A percentile compares a stretch with the other conserved stretches of the same genome.
Conservation (phyloP, 37 sponge, comb jelly and placozoan species). For the Beroe forskalii region DNA sequence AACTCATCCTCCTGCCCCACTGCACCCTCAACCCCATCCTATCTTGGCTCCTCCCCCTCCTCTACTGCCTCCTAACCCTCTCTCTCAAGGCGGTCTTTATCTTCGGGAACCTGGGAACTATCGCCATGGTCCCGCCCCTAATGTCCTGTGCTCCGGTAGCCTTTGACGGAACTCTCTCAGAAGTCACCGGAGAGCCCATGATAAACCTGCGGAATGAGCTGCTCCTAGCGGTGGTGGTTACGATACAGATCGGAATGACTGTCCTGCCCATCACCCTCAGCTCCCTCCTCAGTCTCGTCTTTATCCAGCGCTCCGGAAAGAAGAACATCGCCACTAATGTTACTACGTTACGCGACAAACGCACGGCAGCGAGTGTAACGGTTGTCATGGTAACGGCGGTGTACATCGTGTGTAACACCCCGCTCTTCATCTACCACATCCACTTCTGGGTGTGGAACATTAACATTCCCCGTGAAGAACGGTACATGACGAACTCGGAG, state of each 20-base stretch:
- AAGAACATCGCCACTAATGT: not conserved
- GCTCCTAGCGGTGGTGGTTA: not conserved
- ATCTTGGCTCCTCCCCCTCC: not conserved
- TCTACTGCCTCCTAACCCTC: slow-evolving; percentile 3
- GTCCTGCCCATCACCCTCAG: slow-evolving; percentile 2
- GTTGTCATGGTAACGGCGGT: not conserved
- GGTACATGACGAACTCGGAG: not conserved
- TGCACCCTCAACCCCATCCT: not conserved
- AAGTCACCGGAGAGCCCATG: not conserved
- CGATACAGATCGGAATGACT: not conserved
- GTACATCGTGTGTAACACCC: not conserved
- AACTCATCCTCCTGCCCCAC: not conserved
- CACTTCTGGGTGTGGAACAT: slow-evolving; percentile 22
- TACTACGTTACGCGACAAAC: not conserved
- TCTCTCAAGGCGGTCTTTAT: not conserved
- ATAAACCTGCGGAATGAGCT: not conserved
- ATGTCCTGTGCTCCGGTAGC: not conserved
- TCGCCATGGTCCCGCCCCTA: not conserved
- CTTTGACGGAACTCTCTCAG: not conserved
- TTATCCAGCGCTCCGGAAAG: not conserved
- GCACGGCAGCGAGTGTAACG: not conserved
- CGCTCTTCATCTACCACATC: not conserved
- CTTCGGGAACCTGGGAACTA: not conserved
- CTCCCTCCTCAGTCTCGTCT: not conserved
- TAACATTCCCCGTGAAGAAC: not conserved